Percentiles rank a stretch among this genome's conserved stretches.
phyloP scores from a whole-genome alignment of 2,797 vertebrate genomes.

The Taeniopygia guttata region DNA sequence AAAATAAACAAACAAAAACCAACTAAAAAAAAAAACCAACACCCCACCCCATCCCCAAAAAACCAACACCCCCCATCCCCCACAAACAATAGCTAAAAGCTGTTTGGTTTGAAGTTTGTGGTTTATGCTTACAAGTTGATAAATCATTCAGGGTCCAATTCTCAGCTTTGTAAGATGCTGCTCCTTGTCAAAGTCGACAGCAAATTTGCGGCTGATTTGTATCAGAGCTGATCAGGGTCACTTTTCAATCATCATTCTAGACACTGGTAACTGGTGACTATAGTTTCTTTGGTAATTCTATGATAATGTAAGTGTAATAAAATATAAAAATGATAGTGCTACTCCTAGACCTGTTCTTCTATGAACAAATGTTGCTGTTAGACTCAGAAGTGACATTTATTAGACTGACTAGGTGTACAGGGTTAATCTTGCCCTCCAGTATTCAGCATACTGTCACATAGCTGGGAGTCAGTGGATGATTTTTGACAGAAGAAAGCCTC shows the following conservation, averaged over 20 bases:
- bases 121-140: constrained; percentile 15
- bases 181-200: neutral
- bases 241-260: neutral
- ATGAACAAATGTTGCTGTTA: neutral
- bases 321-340: neutral
- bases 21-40: neutral
- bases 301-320: neutral
- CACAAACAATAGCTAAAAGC: neutral
- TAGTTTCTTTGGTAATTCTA: neutral
- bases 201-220: neutral
- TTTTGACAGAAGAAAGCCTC: constrained; percentile 25
- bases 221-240: neutral
- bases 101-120: neutral
- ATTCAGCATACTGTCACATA: constrained; percentile 18
- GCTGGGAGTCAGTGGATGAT: neutral
- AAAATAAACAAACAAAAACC: neutral
- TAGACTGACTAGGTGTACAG: neutral
- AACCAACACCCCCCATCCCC: neutral
- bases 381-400: neutral
- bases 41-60: neutral
- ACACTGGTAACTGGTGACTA: neutral
- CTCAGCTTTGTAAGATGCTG: neutral
- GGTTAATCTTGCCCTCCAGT: constrained; percentile 54
- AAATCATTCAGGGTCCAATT: neutral
- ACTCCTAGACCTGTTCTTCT: neutral